Evolutionary conservation across 1,140 invertebrate species (phyloP), one percentile per base, ranked within the genome.

Genomic region (Drosophila tsacasi): DNA sequence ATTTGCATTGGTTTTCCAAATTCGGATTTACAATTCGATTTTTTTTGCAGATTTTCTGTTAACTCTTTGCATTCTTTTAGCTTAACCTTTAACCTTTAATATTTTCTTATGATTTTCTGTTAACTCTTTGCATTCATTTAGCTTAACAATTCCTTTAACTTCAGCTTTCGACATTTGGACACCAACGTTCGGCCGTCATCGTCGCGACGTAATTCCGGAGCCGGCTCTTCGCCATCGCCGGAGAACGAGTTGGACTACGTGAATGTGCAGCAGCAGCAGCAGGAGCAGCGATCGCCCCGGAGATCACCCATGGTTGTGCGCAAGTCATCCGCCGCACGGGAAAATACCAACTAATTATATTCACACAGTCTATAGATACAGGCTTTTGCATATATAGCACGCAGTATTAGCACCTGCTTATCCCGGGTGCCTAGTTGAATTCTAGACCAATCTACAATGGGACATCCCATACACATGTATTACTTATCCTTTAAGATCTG

Each of bases 161-260:
- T 2, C 59, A 97, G 96, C 84, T 97, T 97, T 89, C 95, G 96
- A 39, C 96, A 97, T 91, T 93, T 97, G 91, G 96, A 97, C 81
- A 96, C 96, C 6, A 96, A 96, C 96, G 42, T 95, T 95, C 2
- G 93, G 95, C 83, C 96, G 54, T 91, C 91, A 0, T 76, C 83
- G 17, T 93, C 92, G 19, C 87, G 92, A 8, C 87, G 92, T 5
- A 93, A 93, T 74, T 93, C 92, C 1, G 92, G 86, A 10, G 94
- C 94, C 15, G 94, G 94, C 5, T 95, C 95, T 17, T 96, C 96
- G 2, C 95, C 95, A 3, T 95, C 95, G 0, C 95, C 96, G 3
- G 95, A 95, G 59, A 94, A 94, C 60, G 94, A 94, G 65, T 46
- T 76, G 61, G 75, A 81, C n/a, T 68, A 75, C 65, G 52, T 82